These are phyloP conservation scores for Callospermophilus lateralis DNA, from an alignment of 2,113 vertebrate genomes.

Conservation along the genomic window DNA sequence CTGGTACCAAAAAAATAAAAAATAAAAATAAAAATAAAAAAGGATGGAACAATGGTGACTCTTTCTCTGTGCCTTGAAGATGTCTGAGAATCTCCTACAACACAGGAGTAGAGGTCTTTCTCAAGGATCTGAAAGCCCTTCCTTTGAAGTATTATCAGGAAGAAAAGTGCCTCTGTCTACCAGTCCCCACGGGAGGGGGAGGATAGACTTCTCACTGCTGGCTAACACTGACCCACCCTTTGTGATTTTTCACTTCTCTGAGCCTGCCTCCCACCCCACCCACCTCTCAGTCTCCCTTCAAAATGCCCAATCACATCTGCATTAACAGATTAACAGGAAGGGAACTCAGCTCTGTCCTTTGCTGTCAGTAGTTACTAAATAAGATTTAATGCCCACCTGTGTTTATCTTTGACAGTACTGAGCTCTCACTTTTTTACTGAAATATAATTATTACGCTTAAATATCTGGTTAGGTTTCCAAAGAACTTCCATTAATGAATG, in stretches of 20 bases:
- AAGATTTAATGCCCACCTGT: background rate
- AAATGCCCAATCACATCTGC: background rate
- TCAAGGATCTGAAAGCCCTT: background rate
- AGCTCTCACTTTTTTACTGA: background rate
- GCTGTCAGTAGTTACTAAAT: background rate
- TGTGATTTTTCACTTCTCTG: background rate
- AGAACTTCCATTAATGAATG: background rate
- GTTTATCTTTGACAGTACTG: background rate
- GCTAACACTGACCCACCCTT: background rate
- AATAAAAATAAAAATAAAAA: rapidly evolving
- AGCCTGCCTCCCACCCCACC: rapidly evolving
- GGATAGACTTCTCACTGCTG: background rate
- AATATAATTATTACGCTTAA: background rate
- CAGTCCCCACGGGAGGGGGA: background rate
- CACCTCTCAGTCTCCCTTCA: background rate
- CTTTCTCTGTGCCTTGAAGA: background rate
- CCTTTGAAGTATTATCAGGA: conserved; percentile 3
- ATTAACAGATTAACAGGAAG: background rate
- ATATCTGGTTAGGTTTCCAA: conserved; percentile 28
- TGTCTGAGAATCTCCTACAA: background rate
- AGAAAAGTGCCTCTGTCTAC: background rate
- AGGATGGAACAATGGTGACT: background rate
- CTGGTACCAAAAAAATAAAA: too few relatives aligned
- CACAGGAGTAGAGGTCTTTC: background rate
- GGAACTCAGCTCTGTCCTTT: background rate